Evolutionary conservation across 2,888 invertebrate species (phyloP), one percentile per base, ranked within the genome.

Genomic region (Fragum sueziense): DNA sequence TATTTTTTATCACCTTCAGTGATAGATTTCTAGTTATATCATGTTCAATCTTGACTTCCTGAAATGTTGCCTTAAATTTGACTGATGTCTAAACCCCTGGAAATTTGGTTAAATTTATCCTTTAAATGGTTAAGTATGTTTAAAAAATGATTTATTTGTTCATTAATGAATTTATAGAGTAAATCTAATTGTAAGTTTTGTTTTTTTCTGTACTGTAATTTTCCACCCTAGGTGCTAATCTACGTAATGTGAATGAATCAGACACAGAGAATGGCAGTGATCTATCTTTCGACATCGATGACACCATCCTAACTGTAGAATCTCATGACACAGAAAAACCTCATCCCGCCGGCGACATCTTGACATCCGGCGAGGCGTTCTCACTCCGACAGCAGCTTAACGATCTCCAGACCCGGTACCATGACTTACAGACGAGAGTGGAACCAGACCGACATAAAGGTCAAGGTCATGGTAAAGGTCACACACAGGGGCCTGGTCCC

Each of bases 371-470:
- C 22, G 86, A 88, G 62, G 75, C 85, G 0, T 73, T 80, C 1
- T 84, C 76, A 9, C 84, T 90, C n/a, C 80, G 85, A 22, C 82
- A 88, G 34, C 88, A 91, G 73, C 82, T 91, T 54, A 85, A 88
- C 67, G 87, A 89, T 57, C 86, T 92, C 27, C 91, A 91, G 82
- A 84, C 79, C 65, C 90, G 91, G 89, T 92, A 92, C 85, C 82
- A 86, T 27, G 89, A 91, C 76, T 81, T 91, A 31, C 83, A 88
- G 47, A 78, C 85, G 57, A 74, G 88, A 37, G 85, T 91, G 54
- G 86, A 86, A n/a, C 57, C 79, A n/a, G 88, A 89, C 57, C 76
- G 72, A 47, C 86, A 88, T 11, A 57, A 59, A 34, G 75, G 78
- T 37, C 71, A 81, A 33, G 76, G 78, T 41, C 67, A 59, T n/a